phyloP scores from a whole-genome alignment of 2,888 invertebrate species.

The Lymantria monacha region DNA sequence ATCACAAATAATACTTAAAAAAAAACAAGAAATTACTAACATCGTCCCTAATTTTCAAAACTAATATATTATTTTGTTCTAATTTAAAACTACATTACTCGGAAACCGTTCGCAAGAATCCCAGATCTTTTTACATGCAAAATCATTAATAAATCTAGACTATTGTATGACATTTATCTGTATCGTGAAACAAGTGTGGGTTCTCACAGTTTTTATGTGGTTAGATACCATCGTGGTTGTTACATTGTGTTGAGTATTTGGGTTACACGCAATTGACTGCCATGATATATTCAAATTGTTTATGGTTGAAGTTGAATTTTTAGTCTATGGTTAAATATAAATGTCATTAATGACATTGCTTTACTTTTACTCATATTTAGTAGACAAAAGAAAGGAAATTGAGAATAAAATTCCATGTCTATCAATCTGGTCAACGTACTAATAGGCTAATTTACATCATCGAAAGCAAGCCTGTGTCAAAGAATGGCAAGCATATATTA shows the following conservation, averaged over 20 bases:
- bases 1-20: too few species aligned
- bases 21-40: neutral
- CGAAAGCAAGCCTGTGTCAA: too few species aligned
- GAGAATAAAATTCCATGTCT: too few species aligned
- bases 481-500: too few species aligned
- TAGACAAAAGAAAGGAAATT: too few species aligned
- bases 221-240: constrained; percentile 23
- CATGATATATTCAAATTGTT: constrained; percentile 3
- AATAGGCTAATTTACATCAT: too few species aligned
- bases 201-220: constrained; percentile 17
- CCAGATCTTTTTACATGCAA: constrained; percentile 3
- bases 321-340: too few species aligned
- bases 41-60: neutral
- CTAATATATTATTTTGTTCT: neutral
- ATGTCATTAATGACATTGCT: too few species aligned
- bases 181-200: constrained; percentile 16
- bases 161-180: constrained; percentile 20
- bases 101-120: neutral
- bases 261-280: constrained; percentile 8
- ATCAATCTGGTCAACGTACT: too few species aligned
- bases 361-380: too few species aligned
- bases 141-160: constrained; percentile 20
- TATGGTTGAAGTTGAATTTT: neutral
- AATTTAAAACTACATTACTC: neutral
- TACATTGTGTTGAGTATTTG: constrained; percentile 1